A percentile compares a stretch with the other conserved stretches of the same genome.
Conservation (phyloP, 2,113 vertebrate species). For the Vulpes ferrilata region DNA sequence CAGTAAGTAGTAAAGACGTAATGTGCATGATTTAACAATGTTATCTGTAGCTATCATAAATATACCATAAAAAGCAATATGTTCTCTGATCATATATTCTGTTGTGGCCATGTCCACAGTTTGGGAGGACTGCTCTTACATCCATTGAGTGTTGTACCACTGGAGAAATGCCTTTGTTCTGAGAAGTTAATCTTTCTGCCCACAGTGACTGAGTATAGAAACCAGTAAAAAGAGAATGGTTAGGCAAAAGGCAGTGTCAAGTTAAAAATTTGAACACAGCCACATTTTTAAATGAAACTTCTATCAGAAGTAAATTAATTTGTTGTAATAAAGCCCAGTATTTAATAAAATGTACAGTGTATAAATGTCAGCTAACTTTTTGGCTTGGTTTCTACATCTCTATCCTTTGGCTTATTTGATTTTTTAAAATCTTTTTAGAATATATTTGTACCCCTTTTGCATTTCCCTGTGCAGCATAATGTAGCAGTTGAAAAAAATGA, state of each 20-base stretch:
- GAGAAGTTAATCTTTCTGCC: constrained; percentile 48
- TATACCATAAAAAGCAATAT: constrained; percentile 4
- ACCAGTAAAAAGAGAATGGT: constrained; percentile 51
- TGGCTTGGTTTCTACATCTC: constrained; percentile 57
- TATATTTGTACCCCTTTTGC: not conserved
- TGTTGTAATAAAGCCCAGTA: constrained; percentile 78
- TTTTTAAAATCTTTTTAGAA: not conserved
- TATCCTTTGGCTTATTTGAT: not conserved
- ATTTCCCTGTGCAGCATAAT: not conserved
- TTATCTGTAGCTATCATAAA: constrained; percentile 63
- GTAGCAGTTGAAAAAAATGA: not conserved
- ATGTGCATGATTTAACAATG: constrained; percentile 81
- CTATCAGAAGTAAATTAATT: constrained; percentile 70
- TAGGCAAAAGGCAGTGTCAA: constrained; percentile 54
- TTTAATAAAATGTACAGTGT: constrained; percentile 80
- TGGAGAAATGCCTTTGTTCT: constrained; percentile 73
- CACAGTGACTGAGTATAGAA: constrained; percentile 13
- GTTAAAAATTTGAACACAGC: constrained; percentile 68
- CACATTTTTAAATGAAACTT: constrained; percentile 66
- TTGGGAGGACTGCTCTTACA: not conserved
- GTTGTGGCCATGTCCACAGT: constrained; percentile 7
- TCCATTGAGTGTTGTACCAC: constrained; percentile 54
- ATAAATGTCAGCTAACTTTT: constrained; percentile 71
- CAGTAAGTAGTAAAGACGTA: constrained; percentile 65
- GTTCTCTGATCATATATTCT: constrained; percentile 44